These are phyloP conservation scores for Rhagoletis pomonella DNA, from an alignment of 1,140 invertebrate genomes.

Conservation along the genomic window DNA sequence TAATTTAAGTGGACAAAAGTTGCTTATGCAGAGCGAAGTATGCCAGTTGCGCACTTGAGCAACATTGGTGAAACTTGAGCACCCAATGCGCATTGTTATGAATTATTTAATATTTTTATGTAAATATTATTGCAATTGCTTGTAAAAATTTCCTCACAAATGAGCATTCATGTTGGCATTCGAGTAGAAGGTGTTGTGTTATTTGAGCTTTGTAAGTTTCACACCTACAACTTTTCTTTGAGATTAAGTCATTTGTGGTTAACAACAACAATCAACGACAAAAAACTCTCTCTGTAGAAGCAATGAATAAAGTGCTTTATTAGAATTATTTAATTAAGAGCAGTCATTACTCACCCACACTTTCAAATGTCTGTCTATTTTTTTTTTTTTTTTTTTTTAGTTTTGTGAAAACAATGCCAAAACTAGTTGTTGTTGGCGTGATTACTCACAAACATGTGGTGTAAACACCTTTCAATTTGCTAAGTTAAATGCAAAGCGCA, in stretches of 20 bases:
- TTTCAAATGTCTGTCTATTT: background rate
- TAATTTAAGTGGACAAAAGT: no score
- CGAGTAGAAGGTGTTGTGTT: background rate
- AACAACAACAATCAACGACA: background rate
- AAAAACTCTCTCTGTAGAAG: background rate
- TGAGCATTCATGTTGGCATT: slow-evolving; percentile 28
- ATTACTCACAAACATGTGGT: no score
- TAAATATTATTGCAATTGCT: background rate
- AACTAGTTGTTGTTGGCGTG: background rate
- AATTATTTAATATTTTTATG: background rate
- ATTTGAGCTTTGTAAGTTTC: slow-evolving; percentile 35
- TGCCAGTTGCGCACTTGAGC: background rate
- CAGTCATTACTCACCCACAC: slow-evolving; percentile 3
- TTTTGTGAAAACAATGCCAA: background rate
- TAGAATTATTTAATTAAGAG: slow-evolving; percentile 1
- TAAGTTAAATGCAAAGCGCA: no score
- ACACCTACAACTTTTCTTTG: slow-evolving; percentile 24
- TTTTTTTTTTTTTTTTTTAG: background rate
- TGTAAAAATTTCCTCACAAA: slow-evolving; percentile 23
- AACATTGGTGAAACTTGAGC: background rate
- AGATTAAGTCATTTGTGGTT: slow-evolving; percentile 30
- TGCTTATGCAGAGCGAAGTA: background rate
- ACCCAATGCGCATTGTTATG: background rate
- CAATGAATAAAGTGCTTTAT: background rate
- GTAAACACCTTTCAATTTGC: no score